Conservation (phyloP, 1,140 invertebrate genomes). For the Saccostrea glomerata region DNA sequence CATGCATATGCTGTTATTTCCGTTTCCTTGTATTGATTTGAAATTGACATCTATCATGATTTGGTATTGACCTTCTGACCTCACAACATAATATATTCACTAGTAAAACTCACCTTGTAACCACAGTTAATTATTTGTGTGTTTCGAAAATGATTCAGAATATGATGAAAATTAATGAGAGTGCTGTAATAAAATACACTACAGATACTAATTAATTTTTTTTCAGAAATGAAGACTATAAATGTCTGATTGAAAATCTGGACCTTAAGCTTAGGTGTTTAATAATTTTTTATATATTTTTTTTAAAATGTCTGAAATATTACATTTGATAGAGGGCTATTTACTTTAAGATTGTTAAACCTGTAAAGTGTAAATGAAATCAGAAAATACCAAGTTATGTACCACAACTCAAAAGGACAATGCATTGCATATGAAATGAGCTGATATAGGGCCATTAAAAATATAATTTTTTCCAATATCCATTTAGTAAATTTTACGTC, state of each 20-base stretch:
- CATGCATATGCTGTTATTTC: not conserved
- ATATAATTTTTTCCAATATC: not conserved
- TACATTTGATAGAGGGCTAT: not conserved
- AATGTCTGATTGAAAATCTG: not conserved
- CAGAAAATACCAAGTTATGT: not conserved
- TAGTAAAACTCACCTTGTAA: not conserved
- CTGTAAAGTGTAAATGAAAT: not conserved
- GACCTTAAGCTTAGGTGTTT: too few relatives aligned
- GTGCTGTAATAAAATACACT: not conserved
- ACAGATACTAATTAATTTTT: not conserved
- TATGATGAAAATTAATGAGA: not conserved
- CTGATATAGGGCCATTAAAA: not conserved
- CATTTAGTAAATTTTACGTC: not conserved
- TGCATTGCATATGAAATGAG: not conserved
- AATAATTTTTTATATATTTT: not conserved
- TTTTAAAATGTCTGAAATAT: not conserved
- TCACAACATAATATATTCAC: constrained; percentile 4
- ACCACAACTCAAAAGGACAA: not conserved
- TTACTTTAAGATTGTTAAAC: not conserved
- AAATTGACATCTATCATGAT: constrained; percentile 3
- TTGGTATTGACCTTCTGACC: not conserved
- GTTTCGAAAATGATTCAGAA: not conserved
- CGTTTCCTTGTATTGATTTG: constrained; percentile 2
- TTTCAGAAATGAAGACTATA: not conserved
- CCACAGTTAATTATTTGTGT: constrained; percentile 2